phyloP scores from a whole-genome alignment of 2,113 vertebrate species.

The Lampris megalopsis region DNA sequence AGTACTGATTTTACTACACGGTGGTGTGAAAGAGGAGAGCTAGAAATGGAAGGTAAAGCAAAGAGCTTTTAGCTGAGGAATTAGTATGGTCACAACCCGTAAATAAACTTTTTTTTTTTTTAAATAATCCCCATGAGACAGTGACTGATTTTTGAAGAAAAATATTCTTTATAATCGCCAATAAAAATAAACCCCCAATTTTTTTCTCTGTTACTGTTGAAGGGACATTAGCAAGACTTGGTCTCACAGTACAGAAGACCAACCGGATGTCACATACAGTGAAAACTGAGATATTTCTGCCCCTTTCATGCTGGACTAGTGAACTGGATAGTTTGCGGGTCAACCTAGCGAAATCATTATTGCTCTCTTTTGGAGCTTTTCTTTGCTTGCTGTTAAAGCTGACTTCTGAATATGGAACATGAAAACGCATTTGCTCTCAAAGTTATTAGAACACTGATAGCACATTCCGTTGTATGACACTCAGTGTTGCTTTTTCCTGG shows the following conservation, averaged over 20 bases:
- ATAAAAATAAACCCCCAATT: background rate
- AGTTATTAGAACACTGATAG: too few relatives aligned
- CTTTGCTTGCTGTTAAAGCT: too few relatives aligned
- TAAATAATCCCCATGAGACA: background rate
- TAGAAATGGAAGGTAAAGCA: background rate
- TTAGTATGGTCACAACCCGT: background rate
- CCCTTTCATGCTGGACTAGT: too few relatives aligned
- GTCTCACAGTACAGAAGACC: background rate
- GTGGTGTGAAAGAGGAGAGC: background rate
- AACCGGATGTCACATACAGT: background rate
- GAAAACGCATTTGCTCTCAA: too few relatives aligned
- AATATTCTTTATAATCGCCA: background rate
- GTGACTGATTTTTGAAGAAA: background rate
- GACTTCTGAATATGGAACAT: too few relatives aligned
- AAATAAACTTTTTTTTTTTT: background rate
- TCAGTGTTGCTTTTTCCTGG: too few relatives aligned
- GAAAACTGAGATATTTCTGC: too few relatives aligned
- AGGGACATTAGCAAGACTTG: background rate
- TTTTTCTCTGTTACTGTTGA: background rate
- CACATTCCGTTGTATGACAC: too few relatives aligned
- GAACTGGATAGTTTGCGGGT: too few relatives aligned
- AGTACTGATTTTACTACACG: constrained; percentile 2
- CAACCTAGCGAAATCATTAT: too few relatives aligned
- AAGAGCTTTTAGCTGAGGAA: constrained; percentile 1
- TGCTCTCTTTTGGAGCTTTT: too few relatives aligned